These are phyloP conservation scores for Neostethus bicornis DNA, from an alignment of 2,797 vertebrate genomes.

Conservation along the genomic window DNA sequence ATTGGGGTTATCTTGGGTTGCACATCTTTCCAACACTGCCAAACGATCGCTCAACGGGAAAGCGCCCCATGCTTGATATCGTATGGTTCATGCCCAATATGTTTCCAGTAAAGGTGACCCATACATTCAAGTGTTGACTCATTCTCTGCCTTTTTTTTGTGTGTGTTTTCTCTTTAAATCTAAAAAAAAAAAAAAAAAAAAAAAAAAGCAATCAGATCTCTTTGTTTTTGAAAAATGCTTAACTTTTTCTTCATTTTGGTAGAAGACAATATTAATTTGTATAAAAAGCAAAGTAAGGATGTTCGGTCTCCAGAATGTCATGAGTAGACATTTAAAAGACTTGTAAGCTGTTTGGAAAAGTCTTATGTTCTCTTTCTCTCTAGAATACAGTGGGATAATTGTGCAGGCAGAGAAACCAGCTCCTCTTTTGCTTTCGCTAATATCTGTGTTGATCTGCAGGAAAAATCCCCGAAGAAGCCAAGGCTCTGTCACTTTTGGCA, in stretches of 20 bases:
- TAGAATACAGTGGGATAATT: slow-evolving; percentile 88
- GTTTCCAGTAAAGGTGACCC: slow-evolving; percentile 99
- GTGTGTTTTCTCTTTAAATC: slow-evolving; percentile 50
- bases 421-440: slow-evolving; percentile 74
- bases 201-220: slow-evolving; percentile 47
- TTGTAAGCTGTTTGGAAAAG: slow-evolving; percentile 64
- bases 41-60: slow-evolving; percentile 88
- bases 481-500: slow-evolving; percentile 94
- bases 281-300: slow-evolving; percentile 56
- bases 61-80: slow-evolving; percentile 99
- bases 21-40: slow-evolving; percentile 99
- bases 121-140: slow-evolving; percentile 99
- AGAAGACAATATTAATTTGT: slow-evolving; percentile 30
- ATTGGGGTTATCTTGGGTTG: slow-evolving; percentile 99
- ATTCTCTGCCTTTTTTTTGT: slow-evolving; percentile 85
- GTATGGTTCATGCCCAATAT: slow-evolving; percentile 99
- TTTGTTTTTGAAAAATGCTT: slow-evolving; percentile 45
- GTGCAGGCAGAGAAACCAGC: slow-evolving; percentile 80
- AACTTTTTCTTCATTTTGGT: slow-evolving; percentile 40
- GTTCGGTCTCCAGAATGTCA: slow-evolving; percentile 58
- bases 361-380: slow-evolving; percentile 77
- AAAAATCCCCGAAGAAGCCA: slow-evolving; percentile 98
- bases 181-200: slow-evolving; percentile 71
- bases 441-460: slow-evolving; percentile 83
- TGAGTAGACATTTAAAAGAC: slow-evolving; percentile 63